A percentile compares a stretch with the other conserved stretches of the same genome.
phyloP scores from a whole-genome alignment of 2,797 vertebrate genomes.

The Sebastes diaconus region DNA sequence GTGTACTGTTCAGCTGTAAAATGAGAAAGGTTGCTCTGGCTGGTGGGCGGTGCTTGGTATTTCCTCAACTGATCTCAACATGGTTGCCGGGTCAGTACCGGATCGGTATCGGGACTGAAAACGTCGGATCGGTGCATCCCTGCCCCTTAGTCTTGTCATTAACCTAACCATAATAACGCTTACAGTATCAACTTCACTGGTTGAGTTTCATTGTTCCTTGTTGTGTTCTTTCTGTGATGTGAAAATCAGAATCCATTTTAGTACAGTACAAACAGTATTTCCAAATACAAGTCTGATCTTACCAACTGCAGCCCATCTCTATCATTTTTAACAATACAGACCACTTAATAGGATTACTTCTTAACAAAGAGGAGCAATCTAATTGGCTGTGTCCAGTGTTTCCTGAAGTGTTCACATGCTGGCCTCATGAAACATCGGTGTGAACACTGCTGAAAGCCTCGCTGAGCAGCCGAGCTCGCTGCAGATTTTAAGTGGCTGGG shows the following conservation, averaged over 20 bases:
- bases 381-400: slow-evolving; percentile 18
- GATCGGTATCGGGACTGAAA: too few relatives aligned
- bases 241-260: not conserved
- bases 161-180: not conserved
- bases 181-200: not conserved
- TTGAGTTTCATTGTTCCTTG: not conserved
- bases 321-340: not conserved
- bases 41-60: too few relatives aligned
- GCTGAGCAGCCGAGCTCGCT: not conserved
- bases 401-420: not conserved
- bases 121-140: too few relatives aligned
- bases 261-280: not conserved
- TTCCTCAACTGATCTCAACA: too few relatives aligned
- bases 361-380: not conserved
- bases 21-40: too few relatives aligned
- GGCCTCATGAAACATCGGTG: slow-evolving; percentile 4
- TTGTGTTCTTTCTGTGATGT: not conserved
- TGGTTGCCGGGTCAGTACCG: too few relatives aligned
- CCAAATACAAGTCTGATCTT: not conserved
- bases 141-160: not conserved
- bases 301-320: not conserved
- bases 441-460: slow-evolving; percentile 8
- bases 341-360: not conserved
- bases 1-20: too few relatives aligned
- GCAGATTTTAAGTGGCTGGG: slow-evolving; percentile 41